Evolutionary conservation across 2,888 invertebrate species (phyloP).

Genomic region (Tyria jacobaeae): DNA sequence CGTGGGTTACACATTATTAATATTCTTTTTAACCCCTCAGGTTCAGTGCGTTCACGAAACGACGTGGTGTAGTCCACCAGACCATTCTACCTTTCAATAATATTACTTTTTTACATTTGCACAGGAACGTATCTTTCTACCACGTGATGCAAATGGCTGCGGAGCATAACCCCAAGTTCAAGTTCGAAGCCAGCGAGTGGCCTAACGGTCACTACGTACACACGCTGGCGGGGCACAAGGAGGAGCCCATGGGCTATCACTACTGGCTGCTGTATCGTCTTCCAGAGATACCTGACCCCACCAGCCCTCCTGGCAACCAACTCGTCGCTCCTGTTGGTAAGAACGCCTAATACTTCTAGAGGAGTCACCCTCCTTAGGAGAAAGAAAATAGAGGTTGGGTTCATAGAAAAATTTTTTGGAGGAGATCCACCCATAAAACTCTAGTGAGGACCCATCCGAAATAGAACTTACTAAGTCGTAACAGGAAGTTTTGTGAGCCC

Average conservation of each 20-base stretch:
- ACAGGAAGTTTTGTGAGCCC: too few species aligned
- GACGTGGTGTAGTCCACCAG: too few species aligned
- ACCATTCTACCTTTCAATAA: too few species aligned
- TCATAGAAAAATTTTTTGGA: too few species aligned
- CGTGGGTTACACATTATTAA: too few species aligned
- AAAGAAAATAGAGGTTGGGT: too few species aligned
- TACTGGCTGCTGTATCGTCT: constrained; percentile 96
- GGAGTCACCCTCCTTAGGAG: too few species aligned
- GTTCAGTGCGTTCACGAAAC: too few species aligned
- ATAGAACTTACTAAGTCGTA: too few species aligned
- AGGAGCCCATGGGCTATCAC: constrained; percentile 94
- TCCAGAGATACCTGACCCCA: constrained; percentile 92
- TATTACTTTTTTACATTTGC: constrained; percentile 11
- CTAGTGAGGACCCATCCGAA: too few species aligned
- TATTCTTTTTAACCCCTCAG: too few species aligned
- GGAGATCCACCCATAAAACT: too few species aligned
- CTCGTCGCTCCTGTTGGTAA: constrained; percentile 95
- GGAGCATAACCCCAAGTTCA: constrained; percentile 90
- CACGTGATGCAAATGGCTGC: constrained; percentile 94
- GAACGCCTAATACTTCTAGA: background rate
- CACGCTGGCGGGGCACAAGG: constrained; percentile 92
- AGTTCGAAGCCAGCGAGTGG: constrained; percentile 95
- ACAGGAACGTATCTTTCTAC: constrained; percentile 88
- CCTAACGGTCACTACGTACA: constrained; percentile 97
- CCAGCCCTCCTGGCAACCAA: constrained; percentile 94